Percentiles rank a stretch among this genome's conserved stretches.
Conservation (phyloP, 2,888 invertebrate genomes). For the Drosophila recens region DNA sequence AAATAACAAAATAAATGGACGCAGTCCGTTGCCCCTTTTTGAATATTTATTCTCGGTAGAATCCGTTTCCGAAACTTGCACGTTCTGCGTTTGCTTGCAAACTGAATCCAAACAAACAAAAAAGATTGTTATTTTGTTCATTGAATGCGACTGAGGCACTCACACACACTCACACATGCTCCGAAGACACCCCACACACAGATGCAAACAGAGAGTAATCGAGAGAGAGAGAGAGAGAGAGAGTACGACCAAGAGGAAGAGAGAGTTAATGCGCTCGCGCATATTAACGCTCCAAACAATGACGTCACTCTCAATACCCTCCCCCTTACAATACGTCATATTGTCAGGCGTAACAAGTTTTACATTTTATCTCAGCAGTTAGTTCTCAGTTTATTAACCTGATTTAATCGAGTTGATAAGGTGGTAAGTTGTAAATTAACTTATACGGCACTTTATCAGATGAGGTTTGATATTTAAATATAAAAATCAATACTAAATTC, state of each 20-base stretch:
- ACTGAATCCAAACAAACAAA: conserved; percentile 68
- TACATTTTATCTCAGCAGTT: conserved; percentile 2
- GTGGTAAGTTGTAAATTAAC: conserved; percentile 5
- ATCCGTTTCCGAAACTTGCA: conserved; percentile 60
- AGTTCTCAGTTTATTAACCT: background rate
- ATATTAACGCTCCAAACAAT: conserved; percentile 43
- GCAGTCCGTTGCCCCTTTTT: conserved; percentile 30
- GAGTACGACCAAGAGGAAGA: conserved; percentile 15
- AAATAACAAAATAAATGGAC: conserved; percentile 51
- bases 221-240: conserved; percentile 19
- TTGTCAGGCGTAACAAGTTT: conserved; percentile 4
- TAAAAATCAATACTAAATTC: background rate
- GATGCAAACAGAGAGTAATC: conserved; percentile 1
- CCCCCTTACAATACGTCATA: conserved; percentile 9
- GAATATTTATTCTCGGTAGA: conserved; percentile 12
- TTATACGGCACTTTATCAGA: background rate
- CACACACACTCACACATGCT: conserved; percentile 21
- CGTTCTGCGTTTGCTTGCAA: conserved; percentile 77
- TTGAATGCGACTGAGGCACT: conserved; percentile 23
- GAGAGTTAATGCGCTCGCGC: conserved; percentile 62
- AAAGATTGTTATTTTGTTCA: conserved; percentile 61
- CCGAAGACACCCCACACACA: conserved; percentile 20
- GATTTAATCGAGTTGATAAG: conserved; percentile 1
- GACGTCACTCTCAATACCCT: conserved; percentile 47
- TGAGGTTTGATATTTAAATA: background rate